phyloP scores from a whole-genome alignment of 1,140 invertebrate genomes.

The Plectrocnemia conspersa region DNA sequence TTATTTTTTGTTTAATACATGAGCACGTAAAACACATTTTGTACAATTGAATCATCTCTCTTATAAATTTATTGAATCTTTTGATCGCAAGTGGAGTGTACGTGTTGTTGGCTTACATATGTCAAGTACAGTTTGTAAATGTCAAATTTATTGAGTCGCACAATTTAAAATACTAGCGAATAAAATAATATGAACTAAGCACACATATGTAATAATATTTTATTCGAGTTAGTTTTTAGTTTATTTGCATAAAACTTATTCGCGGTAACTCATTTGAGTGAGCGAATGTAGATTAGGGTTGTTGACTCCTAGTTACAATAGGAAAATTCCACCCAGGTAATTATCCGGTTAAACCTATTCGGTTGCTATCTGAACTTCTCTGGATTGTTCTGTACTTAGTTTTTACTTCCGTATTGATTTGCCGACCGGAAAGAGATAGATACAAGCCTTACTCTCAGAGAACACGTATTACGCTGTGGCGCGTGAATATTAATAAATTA shows the following conservation, averaged over 20 bases:
- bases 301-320: background rate
- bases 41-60: too few species aligned
- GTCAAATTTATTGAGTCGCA: too few species aligned
- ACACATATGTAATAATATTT: background rate
- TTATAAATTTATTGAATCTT: too few species aligned
- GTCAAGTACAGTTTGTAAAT: too few species aligned
- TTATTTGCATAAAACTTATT: background rate
- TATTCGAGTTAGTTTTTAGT: background rate
- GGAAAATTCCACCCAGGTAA: background rate
- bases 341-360: background rate
- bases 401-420: conserved; percentile 27
- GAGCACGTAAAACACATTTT: too few species aligned
- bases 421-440: conserved; percentile 12
- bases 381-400: conserved; percentile 19
- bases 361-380: conserved; percentile 15
- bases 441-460: background rate
- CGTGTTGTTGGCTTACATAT: too few species aligned
- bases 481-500: background rate
- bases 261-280: background rate
- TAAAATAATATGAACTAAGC: background rate
- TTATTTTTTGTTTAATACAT: too few species aligned
- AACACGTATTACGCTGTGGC: background rate
- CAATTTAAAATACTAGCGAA: too few species aligned
- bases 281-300: background rate
- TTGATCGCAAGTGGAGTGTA: too few species aligned